phyloP scores from a whole-genome alignment of 2,888 invertebrate genomes.

The Lochmaea capreae region DNA sequence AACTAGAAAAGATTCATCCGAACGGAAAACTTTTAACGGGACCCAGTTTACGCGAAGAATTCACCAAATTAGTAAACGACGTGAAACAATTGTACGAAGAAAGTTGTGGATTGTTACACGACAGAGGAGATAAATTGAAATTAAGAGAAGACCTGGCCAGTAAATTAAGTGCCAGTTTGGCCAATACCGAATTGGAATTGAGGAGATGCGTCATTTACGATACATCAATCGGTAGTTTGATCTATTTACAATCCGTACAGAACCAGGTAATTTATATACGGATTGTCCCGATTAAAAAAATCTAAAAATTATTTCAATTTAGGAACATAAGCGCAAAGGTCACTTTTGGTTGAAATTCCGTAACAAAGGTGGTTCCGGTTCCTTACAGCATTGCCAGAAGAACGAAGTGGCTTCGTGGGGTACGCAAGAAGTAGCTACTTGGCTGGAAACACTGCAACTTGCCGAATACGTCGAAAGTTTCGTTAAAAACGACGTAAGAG shows the following conservation, averaged over 20 bases:
- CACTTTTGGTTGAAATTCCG: conserved; percentile 78
- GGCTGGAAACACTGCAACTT: conserved; percentile 90
- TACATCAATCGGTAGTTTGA: conserved; percentile 68
- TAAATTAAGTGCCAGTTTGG: conserved; percentile 75
- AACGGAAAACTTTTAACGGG: conserved; percentile 85
- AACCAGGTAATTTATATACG: conserved; percentile 64
- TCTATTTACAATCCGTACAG: conserved; percentile 69
- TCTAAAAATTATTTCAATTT: conserved; percentile 4
- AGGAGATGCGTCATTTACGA: conserved; percentile 76
- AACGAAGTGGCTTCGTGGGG: conserved; percentile 80
- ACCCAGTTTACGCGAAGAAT: conserved; percentile 75
- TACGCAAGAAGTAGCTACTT: conserved; percentile 87
- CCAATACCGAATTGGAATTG: conserved; percentile 78
- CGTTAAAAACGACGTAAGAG: conserved; percentile 90
- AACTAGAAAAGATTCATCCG: conserved; percentile 81
- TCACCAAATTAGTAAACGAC: conserved; percentile 79
- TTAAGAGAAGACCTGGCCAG: conserved; percentile 76
- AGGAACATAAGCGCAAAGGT: conserved; percentile 70
- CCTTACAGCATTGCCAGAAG: conserved; percentile 66
- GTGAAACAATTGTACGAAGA: conserved; percentile 78
- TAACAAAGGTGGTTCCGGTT: conserved; percentile 62
- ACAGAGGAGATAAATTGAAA: conserved; percentile 75
- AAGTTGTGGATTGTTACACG: conserved; percentile 76
- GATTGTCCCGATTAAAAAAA: neutral
- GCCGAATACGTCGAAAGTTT: conserved; percentile 93